phyloP scores from a whole-genome alignment of 1,140 invertebrate species.

The Neodiprion virginianus region DNA sequence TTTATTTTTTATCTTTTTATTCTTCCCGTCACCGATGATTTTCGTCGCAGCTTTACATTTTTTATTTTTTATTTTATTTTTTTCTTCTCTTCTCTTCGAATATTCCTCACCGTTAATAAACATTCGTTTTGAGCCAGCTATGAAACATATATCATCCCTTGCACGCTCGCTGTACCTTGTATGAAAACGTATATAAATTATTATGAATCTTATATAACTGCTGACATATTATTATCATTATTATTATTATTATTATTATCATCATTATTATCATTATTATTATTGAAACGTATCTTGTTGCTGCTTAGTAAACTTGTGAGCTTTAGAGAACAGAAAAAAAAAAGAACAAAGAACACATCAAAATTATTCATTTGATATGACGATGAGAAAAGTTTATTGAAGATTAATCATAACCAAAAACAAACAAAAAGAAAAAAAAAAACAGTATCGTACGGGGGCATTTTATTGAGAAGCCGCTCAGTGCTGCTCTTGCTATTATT shows the following conservation, averaged over 20 bases:
- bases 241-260: no score
- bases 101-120: no score
- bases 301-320: neutral
- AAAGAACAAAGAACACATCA: neutral
- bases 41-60: slow-evolving; percentile 1
- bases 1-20: neutral
- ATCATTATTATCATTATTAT: no score
- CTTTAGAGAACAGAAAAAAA: neutral
- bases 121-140: slow-evolving; percentile 15
- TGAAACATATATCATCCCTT: slow-evolving; percentile 41
- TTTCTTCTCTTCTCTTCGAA: neutral
- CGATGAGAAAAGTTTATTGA: no score
- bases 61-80: neutral
- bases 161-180: slow-evolving; percentile 57
- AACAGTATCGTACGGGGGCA: slow-evolving; percentile 51
- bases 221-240: slow-evolving; percentile 10
- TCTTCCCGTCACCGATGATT: neutral
- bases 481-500: slow-evolving; percentile 21
- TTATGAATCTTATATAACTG: slow-evolving; percentile 25
- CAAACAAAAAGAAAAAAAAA: slow-evolving; percentile 20
- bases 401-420: neutral
- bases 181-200: slow-evolving; percentile 49
- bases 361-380: no score
- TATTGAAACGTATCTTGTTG: neutral
- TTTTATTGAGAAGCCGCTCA: slow-evolving; percentile 61